phyloP scores from a whole-genome alignment of 2,797 vertebrate genomes.

The Rhinatrema bivittatum region DNA sequence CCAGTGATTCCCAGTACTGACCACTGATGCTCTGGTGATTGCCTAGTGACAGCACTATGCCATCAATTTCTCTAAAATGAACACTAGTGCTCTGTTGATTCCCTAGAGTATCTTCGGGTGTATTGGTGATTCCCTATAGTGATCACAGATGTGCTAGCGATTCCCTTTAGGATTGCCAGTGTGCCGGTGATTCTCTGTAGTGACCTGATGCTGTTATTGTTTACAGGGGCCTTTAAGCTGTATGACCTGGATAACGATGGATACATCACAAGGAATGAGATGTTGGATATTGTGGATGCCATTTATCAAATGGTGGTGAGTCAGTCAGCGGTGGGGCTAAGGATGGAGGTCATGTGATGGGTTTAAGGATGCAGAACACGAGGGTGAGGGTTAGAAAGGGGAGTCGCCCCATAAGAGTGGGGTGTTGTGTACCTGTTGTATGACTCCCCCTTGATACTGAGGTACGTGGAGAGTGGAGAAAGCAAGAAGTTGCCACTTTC shows the following conservation, averaged over 20 bases:
- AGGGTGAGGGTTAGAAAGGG: background rate
- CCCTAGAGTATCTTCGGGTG: no score
- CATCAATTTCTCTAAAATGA: no score
- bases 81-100: no score
- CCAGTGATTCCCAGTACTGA: no score
- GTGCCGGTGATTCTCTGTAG: no score
- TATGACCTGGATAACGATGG: slow-evolving; percentile 95
- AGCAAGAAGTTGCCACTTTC: no score
- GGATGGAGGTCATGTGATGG: accelerated
- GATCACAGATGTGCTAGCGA: no score
- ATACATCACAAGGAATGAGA: slow-evolving; percentile 95
- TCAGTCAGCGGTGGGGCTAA: background rate
- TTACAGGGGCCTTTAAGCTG: slow-evolving; percentile 92
- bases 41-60: no score
- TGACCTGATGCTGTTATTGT: background rate
- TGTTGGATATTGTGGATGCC: slow-evolving; percentile 96
- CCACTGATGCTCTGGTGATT: no score
- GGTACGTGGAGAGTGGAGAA: background rate
- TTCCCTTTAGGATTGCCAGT: no score
- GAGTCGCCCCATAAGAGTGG: background rate
- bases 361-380: no score
- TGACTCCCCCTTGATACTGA: background rate
- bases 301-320: slow-evolving; percentile 99
- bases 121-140: no score
- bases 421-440: accelerated